Evolutionary conservation across 2,113 vertebrate species (phyloP).

Genomic region (Abramis brama): DNA sequence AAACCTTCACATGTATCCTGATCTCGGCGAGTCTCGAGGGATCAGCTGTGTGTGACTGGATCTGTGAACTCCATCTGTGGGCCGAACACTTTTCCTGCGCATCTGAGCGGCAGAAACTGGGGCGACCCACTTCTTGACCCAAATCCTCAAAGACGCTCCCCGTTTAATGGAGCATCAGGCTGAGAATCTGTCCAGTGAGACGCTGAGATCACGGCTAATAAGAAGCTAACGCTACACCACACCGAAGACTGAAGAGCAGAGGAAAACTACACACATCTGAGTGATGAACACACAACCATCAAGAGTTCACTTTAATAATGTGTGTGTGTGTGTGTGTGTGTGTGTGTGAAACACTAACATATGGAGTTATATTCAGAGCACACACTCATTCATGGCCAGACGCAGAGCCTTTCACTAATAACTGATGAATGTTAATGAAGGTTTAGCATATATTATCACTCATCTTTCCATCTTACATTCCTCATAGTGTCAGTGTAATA

Average conservation of each 20-base stretch:
- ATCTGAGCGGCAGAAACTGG: conserved; percentile 43
- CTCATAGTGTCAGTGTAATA: not conserved
- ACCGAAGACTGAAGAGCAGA: not conserved
- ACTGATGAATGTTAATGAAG: conserved; percentile 9
- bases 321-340: no score
- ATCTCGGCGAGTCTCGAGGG: not conserved
- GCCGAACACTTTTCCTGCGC: not conserved
- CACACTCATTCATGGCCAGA: not conserved
- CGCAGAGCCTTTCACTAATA: not conserved
- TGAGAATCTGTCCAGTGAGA: conserved; percentile 28
- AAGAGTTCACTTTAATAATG: not conserved
- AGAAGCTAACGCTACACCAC: not conserved
- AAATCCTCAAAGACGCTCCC: conserved; percentile 57
- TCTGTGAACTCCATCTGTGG: not conserved
- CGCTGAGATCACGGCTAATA: not conserved
- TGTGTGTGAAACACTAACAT: not conserved
- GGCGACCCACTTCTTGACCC: conserved; percentile 59
- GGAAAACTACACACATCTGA: not conserved
- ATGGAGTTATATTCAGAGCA: not conserved
- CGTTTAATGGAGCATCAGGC: conserved; percentile 47
- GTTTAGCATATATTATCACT: not conserved
- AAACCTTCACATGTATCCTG: no score
- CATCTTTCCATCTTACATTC: not conserved
- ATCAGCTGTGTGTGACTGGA: no score
- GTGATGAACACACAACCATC: not conserved